These are phyloP conservation scores for Plutomurus gul DNA, from an alignment of 1,140 invertebrate species.

Conservation along the genomic window DNA sequence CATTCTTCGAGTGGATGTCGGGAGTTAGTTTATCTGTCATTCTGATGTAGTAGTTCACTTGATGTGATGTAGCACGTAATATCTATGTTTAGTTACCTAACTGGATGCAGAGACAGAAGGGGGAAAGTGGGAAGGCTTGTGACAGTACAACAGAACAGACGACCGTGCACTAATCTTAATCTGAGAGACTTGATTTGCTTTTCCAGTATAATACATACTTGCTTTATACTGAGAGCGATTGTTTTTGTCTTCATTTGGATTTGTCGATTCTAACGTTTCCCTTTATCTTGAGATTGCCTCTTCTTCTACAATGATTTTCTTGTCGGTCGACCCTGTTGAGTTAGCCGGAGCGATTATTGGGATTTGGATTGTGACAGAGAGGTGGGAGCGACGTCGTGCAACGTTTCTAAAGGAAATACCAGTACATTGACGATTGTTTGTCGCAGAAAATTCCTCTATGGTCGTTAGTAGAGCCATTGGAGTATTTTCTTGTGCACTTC, in stretches of 20 bases:
- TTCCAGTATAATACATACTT: too few relatives aligned
- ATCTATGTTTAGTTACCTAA: too few relatives aligned
- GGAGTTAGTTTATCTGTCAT: not conserved
- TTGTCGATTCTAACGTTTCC: too few relatives aligned
- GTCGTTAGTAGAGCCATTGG: too few relatives aligned
- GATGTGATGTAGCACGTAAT: too few relatives aligned
- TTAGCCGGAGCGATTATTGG: slow-evolving; percentile 1
- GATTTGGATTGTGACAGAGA: slow-evolving; percentile 6
- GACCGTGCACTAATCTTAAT: not conserved
- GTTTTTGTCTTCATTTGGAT: not conserved
- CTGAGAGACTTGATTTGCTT: too few relatives aligned
- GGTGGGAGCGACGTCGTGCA: not conserved
- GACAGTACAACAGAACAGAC: not conserved
- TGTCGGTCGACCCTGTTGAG: not conserved
- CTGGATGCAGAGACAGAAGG: not conserved
- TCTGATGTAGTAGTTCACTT: too few relatives aligned
- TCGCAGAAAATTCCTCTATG: slow-evolving; percentile 13
- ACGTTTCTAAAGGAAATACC: not conserved
- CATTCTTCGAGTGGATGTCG: not conserved
- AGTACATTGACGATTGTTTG: not conserved
- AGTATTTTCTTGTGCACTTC: slow-evolving; percentile 6
- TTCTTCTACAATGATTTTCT: too few relatives aligned
- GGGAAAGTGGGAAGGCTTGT: not conserved
- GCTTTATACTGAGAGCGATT: too few relatives aligned
- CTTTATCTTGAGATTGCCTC: too few relatives aligned